Evolutionary conservation across 2,113 vertebrate species (phyloP).

Genomic region (Turdus rufiventris): DNA sequence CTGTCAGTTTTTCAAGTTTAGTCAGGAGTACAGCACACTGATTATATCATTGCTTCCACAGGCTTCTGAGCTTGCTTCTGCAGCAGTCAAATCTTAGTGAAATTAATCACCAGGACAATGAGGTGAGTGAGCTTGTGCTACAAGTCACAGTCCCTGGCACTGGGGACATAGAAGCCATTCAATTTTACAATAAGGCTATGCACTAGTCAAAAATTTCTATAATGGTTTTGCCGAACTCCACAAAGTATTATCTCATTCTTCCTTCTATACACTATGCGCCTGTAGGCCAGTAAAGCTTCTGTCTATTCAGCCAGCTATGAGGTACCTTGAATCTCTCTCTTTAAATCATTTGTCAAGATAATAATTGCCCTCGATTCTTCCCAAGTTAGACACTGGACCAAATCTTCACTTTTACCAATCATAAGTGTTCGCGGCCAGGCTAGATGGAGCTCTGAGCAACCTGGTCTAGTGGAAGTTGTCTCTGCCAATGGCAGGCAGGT

Average conservation of each 20-base stretch:
- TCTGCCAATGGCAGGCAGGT: neutral
- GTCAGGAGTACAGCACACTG: neutral
- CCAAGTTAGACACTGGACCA: neutral
- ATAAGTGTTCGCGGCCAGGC: neutral
- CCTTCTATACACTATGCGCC: accelerated
- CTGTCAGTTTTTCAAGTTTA: neutral
- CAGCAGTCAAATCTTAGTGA: conserved; percentile 83
- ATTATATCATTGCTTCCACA: conserved; percentile 56
- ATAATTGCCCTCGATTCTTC: neutral
- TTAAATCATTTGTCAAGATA: neutral
- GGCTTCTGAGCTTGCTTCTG: conserved; percentile 82
- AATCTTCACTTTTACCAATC: neutral
- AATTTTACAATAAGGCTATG: neutral
- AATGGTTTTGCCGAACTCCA: neutral
- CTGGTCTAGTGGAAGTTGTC: neutral
- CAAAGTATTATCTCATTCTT: neutral
- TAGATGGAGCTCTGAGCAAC: neutral
- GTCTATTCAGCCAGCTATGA: neutral
- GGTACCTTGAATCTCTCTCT: neutral
- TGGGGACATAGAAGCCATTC: neutral
- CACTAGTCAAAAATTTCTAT: neutral
- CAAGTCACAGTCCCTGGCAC: neutral
- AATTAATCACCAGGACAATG: conserved; percentile 89
- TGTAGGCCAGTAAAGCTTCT: neutral
- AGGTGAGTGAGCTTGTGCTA: conserved; percentile 72